Conservation (phyloP, 2,888 invertebrate species). For the Eupithecia inturbata region DNA sequence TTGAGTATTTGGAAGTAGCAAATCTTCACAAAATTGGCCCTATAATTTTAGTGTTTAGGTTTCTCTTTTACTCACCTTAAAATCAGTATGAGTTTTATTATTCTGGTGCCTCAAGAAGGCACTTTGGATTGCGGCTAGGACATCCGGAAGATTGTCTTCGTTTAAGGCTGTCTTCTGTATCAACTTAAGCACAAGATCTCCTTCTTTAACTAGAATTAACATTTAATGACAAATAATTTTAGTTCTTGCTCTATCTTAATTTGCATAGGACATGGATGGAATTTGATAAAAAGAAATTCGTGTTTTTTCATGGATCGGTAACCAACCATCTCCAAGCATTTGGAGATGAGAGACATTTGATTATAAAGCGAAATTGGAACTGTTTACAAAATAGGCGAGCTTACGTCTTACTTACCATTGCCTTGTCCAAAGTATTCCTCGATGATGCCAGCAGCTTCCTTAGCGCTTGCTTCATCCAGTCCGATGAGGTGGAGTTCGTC, state of each 20-base stretch:
- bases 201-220: constrained; percentile 3
- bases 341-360: background rate
- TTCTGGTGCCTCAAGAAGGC: background rate
- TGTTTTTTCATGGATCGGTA: too few relatives aligned
- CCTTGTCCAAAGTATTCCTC: constrained; percentile 1
- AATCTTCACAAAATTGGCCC: too few relatives aligned
- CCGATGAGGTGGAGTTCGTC: constrained; percentile 58
- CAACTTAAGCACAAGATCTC: constrained; percentile 1
- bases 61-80: background rate
- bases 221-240: background rate
- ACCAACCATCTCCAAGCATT: background rate
- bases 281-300: too few relatives aligned
- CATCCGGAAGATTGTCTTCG: background rate
- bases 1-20: too few relatives aligned
- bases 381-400: background rate
- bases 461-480: constrained; percentile 43
- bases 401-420: background rate
- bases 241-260: background rate
- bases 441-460: background rate
- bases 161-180: background rate
- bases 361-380: background rate
- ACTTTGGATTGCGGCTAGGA: background rate
- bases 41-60: background rate
- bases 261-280: background rate
- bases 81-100: background rate